Base-by-base conservation (phyloP, 2,797 vertebrate species). In the Mastacembelus armatus region DNA sequence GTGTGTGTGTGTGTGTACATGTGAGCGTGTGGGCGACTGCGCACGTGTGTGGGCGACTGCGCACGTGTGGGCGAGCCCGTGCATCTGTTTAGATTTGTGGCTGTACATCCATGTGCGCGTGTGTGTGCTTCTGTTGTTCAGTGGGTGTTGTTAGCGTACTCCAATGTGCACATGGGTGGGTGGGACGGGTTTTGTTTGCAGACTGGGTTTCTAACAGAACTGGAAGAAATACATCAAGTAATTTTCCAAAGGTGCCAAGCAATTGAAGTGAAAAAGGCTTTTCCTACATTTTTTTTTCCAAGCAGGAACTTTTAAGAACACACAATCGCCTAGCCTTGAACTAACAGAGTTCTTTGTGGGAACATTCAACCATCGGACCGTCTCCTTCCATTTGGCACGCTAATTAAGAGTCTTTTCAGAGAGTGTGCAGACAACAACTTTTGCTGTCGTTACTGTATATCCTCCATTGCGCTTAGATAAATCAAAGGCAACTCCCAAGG, bases 161-260 rank as follows among this genome's bases (percentile, higher is more conserved):
- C 19, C 24, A 39, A 52, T 36, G 10, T 54, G 42, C 45, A 21
- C 32, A 48, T 5, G 48, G 5, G 71, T 39, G 59, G 5, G 77
- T 61, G 75, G 47, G 57, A 59, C 85, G 77, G 88, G 81, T 72
- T 79, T 61, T 79, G 72, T 63, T n/a, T 80, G 72, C 75, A 67
- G 66, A 78, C 79, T 16, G 42, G n/a, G 43, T 35, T 78, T 84
- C 61, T 52, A 74, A 77, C 66, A 60, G 65, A 49, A 55, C 65
- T 70, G 78, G 74, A 80, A 76, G 64, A 81, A 88, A 86, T 77
- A 80, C 67, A 85, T 77, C 79, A 66, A 29, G 45, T 71, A 35
- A 30, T 80, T 74, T 89, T 73, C 55, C 80, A 42, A 82, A 81
- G 74, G 66, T 75, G 61, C 26, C 35, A 55, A 66, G 72, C 73